phyloP scores from a whole-genome alignment of 1,140 invertebrate species.

The Drosophila lacteicornis region DNA sequence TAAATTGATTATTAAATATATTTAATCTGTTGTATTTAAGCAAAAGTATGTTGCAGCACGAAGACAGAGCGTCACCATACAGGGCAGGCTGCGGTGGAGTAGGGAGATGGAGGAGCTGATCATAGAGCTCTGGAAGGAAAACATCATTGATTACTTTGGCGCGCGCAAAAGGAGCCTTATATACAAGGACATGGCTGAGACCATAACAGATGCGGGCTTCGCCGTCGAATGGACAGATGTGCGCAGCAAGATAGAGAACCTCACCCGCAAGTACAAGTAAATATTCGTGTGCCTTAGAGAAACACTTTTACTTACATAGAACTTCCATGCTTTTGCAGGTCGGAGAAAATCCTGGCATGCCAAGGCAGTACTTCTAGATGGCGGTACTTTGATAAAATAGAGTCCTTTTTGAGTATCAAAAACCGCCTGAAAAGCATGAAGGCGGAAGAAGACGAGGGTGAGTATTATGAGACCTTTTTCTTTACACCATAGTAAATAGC shows the following conservation, averaged over 20 bases:
- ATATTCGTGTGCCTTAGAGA: no score
- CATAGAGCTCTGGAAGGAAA: constrained; percentile 5
- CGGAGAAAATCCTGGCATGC: not conserved
- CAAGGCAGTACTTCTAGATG: not conserved
- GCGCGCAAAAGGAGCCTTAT: not conserved
- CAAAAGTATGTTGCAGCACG: not conserved
- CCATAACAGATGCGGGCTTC: not conserved
- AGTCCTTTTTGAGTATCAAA: not conserved
- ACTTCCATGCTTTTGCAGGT: not conserved
- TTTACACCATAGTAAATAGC: not conserved
- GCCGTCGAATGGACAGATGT: not conserved
- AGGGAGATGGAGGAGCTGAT: constrained; percentile 2
- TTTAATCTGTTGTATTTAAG: not conserved
- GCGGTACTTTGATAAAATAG: not conserved
- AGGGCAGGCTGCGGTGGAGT: not conserved
- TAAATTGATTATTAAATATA: not conserved
- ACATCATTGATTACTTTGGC: not conserved
- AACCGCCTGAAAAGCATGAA: not conserved
- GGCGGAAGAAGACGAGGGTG: not conserved
- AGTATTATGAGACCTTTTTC: not conserved
- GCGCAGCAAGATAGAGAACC: constrained; percentile 5
- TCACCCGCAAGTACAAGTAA: not conserved
- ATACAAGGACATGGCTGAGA: not conserved
- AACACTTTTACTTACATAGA: not conserved
- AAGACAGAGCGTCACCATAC: not conserved